These are phyloP conservation scores for Xerus rutilus DNA, from an alignment of 2,797 vertebrate species.

Conservation along the genomic window DNA sequence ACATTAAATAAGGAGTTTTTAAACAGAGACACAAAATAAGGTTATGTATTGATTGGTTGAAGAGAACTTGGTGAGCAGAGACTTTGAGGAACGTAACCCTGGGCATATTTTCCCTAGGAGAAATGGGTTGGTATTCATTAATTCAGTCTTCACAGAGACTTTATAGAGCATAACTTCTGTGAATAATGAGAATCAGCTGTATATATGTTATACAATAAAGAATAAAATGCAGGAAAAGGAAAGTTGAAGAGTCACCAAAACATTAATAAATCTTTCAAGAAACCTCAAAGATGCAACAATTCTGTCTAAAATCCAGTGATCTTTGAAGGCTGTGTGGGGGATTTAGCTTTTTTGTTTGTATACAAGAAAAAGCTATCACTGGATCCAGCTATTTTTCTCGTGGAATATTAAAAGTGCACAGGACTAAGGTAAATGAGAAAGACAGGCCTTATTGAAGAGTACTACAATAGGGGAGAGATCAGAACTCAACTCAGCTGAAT, in stretches of 20 bases:
- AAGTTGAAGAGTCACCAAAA: background rate
- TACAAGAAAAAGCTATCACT: background rate
- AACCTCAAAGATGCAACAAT: background rate
- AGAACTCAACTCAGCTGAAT: background rate
- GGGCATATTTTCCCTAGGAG: background rate
- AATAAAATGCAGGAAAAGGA: background rate
- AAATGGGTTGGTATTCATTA: background rate
- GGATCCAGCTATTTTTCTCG: background rate
- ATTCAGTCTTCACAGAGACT: background rate
- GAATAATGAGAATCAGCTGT: background rate
- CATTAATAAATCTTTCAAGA: slow-evolving; percentile 23
- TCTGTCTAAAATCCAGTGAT: background rate
- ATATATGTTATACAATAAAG: background rate
- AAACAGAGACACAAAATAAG: background rate
- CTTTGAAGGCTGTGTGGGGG: background rate
- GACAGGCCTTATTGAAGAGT: background rate
- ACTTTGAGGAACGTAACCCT: background rate
- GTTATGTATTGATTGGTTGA: background rate
- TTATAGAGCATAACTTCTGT: background rate
- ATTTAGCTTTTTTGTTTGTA: background rate
- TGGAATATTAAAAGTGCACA: background rate
- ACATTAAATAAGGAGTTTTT: background rate
- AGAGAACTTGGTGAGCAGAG: background rate
- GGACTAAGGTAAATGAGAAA: background rate
- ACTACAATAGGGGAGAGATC: background rate